Conservation (phyloP, 2,797 vertebrate species). For the Sebastes flavidus region DNA sequence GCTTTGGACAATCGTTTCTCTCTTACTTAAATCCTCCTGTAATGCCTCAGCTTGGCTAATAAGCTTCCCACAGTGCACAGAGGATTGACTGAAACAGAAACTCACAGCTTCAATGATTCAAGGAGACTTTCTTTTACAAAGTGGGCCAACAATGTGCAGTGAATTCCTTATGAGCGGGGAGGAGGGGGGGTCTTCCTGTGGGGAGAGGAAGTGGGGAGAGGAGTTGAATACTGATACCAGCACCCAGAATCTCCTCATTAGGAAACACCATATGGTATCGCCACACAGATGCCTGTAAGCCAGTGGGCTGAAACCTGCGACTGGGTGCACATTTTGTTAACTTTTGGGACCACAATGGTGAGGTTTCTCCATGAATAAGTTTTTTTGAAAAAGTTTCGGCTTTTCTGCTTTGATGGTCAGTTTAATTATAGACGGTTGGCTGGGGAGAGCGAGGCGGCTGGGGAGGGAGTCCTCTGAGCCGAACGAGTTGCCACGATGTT, state of each 20-base stretch:
- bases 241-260: conserved; percentile 76
- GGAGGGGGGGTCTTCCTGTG: conserved; percentile 62
- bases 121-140: conserved; percentile 79
- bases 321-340: conserved; percentile 44
- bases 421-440: conserved; percentile 15
- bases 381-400: not conserved
- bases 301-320: conserved; percentile 66
- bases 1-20: conserved; percentile 58
- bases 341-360: conserved; percentile 30
- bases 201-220: conserved; percentile 64
- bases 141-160: conserved; percentile 71
- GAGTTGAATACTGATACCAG: conserved; percentile 69
- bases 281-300: conserved; percentile 67
- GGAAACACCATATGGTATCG: conserved; percentile 75
- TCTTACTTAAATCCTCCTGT: conserved; percentile 66
- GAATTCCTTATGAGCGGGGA: conserved; percentile 70
- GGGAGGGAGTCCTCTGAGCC: not conserved
- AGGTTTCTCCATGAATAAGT: conserved; percentile 15
- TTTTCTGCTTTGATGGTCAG: conserved; percentile 33
- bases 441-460: not conserved
- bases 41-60: conserved; percentile 72
- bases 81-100: conserved; percentile 72
- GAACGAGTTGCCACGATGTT: not conserved
- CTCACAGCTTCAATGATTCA: conserved; percentile 73
- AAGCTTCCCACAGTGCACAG: conserved; percentile 68